phyloP scores from a whole-genome alignment of 2,113 vertebrate genomes.

The Hystrix cristata region DNA sequence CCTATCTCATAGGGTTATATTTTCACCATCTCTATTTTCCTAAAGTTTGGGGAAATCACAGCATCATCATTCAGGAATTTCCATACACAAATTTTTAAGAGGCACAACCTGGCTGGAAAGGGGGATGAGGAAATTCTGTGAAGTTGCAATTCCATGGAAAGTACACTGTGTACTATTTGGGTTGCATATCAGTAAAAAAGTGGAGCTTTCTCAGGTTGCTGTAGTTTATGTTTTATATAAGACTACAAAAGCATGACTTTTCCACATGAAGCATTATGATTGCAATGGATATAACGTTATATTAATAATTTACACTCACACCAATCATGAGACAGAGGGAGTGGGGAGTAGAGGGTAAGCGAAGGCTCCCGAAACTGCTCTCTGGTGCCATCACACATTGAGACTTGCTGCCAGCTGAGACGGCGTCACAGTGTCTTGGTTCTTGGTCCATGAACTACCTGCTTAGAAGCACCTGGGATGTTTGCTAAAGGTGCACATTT shows the following conservation, averaged over 20 bases:
- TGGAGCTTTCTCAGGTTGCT: background rate
- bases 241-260: background rate
- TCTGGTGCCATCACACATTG: background rate
- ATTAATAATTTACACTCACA: background rate
- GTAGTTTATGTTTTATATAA: background rate
- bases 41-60: background rate
- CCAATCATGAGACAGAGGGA: background rate
- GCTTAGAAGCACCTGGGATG: background rate
- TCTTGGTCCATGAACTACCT: background rate
- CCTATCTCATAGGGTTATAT: too few species aligned
- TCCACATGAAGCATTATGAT: background rate
- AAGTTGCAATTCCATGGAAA: background rate
- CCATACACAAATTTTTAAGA: background rate
- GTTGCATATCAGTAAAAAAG: background rate
- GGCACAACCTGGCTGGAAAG: background rate
- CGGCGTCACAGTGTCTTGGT: accelerated
- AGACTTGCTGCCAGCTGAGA: background rate
- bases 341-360: background rate
- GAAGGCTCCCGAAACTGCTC: accelerated
- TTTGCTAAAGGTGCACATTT: background rate
- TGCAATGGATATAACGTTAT: too few species aligned
- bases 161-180: background rate
- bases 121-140: background rate
- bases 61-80: background rate
- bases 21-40: background rate